These are phyloP conservation scores for Verasper variegatus DNA, from an alignment of 2,113 vertebrate species.

Conservation along the genomic window DNA sequence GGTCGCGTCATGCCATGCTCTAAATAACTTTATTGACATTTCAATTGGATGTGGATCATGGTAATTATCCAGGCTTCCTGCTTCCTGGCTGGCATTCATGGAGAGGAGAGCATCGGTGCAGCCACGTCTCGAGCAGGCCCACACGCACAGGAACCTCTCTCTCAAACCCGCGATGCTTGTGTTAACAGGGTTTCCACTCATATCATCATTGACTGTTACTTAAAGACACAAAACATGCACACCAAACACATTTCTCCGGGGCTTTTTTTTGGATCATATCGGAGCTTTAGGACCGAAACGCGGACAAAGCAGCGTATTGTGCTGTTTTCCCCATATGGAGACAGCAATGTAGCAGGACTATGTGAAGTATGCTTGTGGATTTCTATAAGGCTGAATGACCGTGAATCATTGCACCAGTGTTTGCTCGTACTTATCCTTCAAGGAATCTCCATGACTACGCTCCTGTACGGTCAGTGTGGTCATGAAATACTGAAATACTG, in stretches of 20 bases:
- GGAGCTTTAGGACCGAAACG: neutral
- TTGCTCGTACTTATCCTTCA: constrained; percentile 56
- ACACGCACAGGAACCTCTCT: constrained; percentile 24
- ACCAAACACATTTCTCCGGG: neutral
- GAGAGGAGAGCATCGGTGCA: constrained; percentile 42
- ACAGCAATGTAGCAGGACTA: constrained; percentile 38
- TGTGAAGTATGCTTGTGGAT: constrained; percentile 66
- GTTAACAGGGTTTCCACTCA: no score
- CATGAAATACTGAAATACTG: constrained; percentile 25
- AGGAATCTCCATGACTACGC: constrained; percentile 53
- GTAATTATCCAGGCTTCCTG: constrained; percentile 76
- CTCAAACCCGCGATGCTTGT: no score
- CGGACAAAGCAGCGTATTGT: constrained; percentile 35
- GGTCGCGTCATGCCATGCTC: constrained; percentile 58
- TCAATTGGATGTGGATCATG: constrained; percentile 71
- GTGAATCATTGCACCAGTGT: constrained; percentile 62
- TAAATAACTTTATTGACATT: constrained; percentile 79
- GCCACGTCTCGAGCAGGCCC: constrained; percentile 33
- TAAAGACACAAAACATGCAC: neutral
- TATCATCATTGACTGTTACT: neutral
- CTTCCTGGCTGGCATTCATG: constrained; percentile 60
- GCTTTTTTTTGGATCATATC: neutral
- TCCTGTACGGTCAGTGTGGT: constrained; percentile 19
- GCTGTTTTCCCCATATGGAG: constrained; percentile 33
- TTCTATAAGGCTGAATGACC: constrained; percentile 49